A percentile compares a stretch with the other conserved stretches of the same genome.
Evolutionary conservation across 1,140 invertebrate species (phyloP).

Genomic region (Papilio aristodemus): DNA sequence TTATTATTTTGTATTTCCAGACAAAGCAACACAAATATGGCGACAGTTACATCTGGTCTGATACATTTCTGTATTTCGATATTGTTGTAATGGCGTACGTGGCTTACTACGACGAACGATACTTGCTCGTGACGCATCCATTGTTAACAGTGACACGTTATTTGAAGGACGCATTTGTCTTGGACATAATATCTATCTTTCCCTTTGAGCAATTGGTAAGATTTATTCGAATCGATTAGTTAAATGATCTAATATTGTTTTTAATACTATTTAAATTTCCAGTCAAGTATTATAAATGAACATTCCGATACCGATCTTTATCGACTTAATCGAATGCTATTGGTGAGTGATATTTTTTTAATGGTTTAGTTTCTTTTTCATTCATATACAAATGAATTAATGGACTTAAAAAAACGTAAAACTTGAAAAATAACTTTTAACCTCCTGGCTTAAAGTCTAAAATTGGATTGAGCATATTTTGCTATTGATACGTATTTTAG

Average conservation of each 20-base stretch:
- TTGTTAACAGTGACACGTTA: slow-evolving; percentile 64
- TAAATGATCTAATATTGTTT: background rate
- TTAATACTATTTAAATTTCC: slow-evolving; percentile 41
- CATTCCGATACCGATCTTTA: slow-evolving; percentile 58
- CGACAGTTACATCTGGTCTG: slow-evolving; percentile 48
- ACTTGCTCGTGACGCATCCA: slow-evolving; percentile 71
- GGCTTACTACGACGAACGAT: slow-evolving; percentile 69
- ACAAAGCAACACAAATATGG: slow-evolving; percentile 53
- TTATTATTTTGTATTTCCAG: slow-evolving; percentile 44
- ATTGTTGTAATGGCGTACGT: slow-evolving; percentile 72
- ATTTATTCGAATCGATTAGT: slow-evolving; percentile 10
- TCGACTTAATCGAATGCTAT: slow-evolving; percentile 61
- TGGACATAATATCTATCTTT: slow-evolving; percentile 67
- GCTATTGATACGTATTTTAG: no score
- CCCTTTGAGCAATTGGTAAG: slow-evolving; percentile 70
- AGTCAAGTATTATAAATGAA: slow-evolving; percentile 65
- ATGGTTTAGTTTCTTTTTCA: no score
- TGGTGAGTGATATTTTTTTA: slow-evolving; percentile 46
- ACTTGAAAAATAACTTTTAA: no score
- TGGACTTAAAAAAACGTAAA: no score
- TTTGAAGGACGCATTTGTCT: slow-evolving; percentile 63
- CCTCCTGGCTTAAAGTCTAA: no score
- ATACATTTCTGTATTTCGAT: slow-evolving; percentile 64
- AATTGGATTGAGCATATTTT: no score
- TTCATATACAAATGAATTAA: no score